Percentiles rank a stretch among this genome's conserved stretches.
phyloP scores from a whole-genome alignment of 2,797 vertebrate genomes.

The Hypotaenidia philippensis region DNA sequence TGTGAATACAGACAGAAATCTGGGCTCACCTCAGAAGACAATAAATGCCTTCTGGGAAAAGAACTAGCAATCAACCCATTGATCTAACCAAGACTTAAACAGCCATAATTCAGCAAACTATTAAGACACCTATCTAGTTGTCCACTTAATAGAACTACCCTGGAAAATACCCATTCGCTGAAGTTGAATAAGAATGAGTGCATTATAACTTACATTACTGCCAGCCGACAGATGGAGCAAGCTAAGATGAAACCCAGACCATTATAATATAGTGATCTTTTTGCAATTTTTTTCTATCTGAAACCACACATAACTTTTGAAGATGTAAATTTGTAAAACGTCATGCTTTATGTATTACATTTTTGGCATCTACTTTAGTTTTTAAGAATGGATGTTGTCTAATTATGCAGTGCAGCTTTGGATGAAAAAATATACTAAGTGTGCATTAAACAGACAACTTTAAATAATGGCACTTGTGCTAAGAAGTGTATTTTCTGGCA shows the following conservation, averaged over 20 bases:
- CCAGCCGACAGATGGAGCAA: constrained; percentile 55
- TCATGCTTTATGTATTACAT: constrained; percentile 81
- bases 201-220: constrained; percentile 55
- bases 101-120: constrained; percentile 57
- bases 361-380: constrained; percentile 84
- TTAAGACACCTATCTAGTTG: constrained; percentile 53
- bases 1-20: constrained; percentile 55
- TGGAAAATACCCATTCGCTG: constrained; percentile 47
- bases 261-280: constrained; percentile 72
- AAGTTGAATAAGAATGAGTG: constrained; percentile 59
- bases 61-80: constrained; percentile 59
- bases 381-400: constrained; percentile 87
- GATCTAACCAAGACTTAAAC: constrained; percentile 5
- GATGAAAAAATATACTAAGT: constrained; percentile 87
- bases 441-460: constrained; percentile 87
- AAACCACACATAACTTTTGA: constrained; percentile 78
- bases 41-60: constrained; percentile 75
- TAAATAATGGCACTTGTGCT: constrained; percentile 88
- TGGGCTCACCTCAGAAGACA: constrained; percentile 31
- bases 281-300: constrained; percentile 75
- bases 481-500: constrained; percentile 89
- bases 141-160: constrained; percentile 59
- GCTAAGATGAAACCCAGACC: constrained; percentile 26
- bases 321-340: constrained; percentile 83
- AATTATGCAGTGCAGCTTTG: constrained; percentile 84